Percentiles rank a stretch among this genome's conserved stretches.
Evolutionary conservation across 2,113 vertebrate species (phyloP).

Genomic region (Odontophorus gujanensis): DNA sequence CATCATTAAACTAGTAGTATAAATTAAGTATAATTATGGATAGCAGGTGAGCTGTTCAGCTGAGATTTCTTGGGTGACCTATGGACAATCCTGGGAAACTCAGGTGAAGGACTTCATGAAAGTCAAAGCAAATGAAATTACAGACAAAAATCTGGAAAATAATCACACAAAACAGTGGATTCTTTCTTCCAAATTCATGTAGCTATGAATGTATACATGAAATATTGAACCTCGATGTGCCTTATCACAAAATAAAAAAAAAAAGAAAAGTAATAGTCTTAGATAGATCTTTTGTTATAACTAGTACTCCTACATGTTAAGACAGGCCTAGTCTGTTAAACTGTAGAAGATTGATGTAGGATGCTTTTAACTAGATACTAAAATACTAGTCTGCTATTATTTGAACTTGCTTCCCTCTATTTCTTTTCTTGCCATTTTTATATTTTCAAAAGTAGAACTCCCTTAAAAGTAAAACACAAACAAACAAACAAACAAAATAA

Average conservation of each 20-base stretch:
- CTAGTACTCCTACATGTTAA: neutral
- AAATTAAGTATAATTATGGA: neutral
- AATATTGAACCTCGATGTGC: neutral
- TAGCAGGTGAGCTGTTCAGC: neutral
- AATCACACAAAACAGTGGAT: fast-evolving
- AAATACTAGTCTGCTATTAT: neutral
- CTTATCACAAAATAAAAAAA: neutral
- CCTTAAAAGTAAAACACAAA: neutral
- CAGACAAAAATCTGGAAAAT: neutral
- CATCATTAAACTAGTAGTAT: neutral
- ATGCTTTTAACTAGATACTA: neutral
- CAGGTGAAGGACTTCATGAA: neutral
- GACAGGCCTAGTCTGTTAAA: neutral
- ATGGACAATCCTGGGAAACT: neutral
- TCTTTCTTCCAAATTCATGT: neutral
- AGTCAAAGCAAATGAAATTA: neutral
- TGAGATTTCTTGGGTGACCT: neutral
- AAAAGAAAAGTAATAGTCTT: neutral
- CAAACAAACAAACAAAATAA: neutral
- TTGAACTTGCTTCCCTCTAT: neutral
- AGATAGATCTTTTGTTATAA: neutral
- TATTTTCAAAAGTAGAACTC: neutral
- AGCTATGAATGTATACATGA: neutral
- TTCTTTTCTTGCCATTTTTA: neutral
- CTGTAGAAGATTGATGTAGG: neutral